These are phyloP conservation scores for Chiloscyllium punctatum DNA, from an alignment of 2,797 vertebrate species.

Conservation along the genomic window DNA sequence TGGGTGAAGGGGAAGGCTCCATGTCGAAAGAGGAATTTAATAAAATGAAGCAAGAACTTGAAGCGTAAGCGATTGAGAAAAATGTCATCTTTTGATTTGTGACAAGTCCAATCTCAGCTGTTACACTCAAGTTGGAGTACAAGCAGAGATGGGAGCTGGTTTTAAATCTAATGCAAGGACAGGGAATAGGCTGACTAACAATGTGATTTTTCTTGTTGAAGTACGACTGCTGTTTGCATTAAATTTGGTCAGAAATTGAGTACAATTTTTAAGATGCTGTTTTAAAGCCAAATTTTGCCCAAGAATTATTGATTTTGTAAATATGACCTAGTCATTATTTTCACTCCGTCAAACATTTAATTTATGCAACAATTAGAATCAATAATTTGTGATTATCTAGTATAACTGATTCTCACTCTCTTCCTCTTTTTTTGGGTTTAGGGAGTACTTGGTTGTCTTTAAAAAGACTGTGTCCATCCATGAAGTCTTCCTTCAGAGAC, in stretches of 20 bases:
- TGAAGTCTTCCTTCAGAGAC: slow-evolving; percentile 87
- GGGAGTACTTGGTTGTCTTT: slow-evolving; percentile 89
- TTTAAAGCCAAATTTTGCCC: not conserved
- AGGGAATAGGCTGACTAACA: not conserved
- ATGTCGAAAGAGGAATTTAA: slow-evolving; percentile 97
- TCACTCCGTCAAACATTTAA: not conserved
- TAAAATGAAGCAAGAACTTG: slow-evolving; percentile 97
- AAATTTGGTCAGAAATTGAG: not conserved
- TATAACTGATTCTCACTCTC: not conserved
- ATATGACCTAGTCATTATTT: not conserved
- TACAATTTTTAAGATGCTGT: not conserved
- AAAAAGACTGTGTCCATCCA: slow-evolving; percentile 98
- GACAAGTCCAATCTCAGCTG: not conserved
- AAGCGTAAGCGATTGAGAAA: slow-evolving; percentile 72
- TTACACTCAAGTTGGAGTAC: not conserved
- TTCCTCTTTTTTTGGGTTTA: slow-evolving; percentile 40
- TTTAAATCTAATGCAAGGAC: not conserved
- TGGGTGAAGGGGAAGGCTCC: slow-evolving; percentile 91
- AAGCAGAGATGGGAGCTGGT: too few species aligned
- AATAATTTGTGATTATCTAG: not conserved
- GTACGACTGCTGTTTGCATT: not conserved
- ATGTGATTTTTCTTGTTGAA: not conserved
- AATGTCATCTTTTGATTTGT: not conserved
- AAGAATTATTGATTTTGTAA: not conserved
- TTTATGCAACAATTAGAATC: too few species aligned